Evolutionary conservation across 2,888 invertebrate species (phyloP).

Genomic region (Agriopis leucophaearia): DNA sequence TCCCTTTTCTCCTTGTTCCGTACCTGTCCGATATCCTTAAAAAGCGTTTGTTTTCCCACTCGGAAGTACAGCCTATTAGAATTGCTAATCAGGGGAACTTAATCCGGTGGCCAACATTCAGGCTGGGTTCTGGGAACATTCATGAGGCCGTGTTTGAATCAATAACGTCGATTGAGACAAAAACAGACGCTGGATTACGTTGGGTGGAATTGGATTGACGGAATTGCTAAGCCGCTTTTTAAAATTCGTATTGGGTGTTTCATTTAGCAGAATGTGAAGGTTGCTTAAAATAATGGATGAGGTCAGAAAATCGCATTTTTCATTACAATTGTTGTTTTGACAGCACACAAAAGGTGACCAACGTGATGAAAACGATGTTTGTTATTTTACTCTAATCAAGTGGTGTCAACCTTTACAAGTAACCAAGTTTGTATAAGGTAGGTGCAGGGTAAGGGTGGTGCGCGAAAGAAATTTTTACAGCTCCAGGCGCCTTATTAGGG

Average conservation of each 20-base stretch:
- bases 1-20: neutral
- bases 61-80: conserved; percentile 52
- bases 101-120: conserved; percentile 46
- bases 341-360: neutral
- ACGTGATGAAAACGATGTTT: neutral
- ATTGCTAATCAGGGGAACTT: conserved; percentile 58
- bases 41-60: conserved; percentile 48
- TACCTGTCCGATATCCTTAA: conserved; percentile 40
- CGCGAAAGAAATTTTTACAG: too few relatives aligned
- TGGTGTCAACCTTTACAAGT: too few relatives aligned
- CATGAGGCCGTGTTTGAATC: conserved; percentile 44
- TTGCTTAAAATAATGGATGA: neutral
- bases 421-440: too few relatives aligned
- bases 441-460: too few relatives aligned
- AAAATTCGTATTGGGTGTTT: conserved; percentile 6
- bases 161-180: conserved; percentile 47
- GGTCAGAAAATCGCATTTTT: neutral
- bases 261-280: conserved; percentile 2
- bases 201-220: conserved; percentile 26
- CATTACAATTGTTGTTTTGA: neutral
- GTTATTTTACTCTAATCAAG: too few relatives aligned
- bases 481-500: too few relatives aligned
- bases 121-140: conserved; percentile 40
- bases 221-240: conserved; percentile 21
- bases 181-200: conserved; percentile 46